phyloP scores from a whole-genome alignment of 2,888 invertebrate genomes.

The Leptarthrus brevirostris region DNA sequence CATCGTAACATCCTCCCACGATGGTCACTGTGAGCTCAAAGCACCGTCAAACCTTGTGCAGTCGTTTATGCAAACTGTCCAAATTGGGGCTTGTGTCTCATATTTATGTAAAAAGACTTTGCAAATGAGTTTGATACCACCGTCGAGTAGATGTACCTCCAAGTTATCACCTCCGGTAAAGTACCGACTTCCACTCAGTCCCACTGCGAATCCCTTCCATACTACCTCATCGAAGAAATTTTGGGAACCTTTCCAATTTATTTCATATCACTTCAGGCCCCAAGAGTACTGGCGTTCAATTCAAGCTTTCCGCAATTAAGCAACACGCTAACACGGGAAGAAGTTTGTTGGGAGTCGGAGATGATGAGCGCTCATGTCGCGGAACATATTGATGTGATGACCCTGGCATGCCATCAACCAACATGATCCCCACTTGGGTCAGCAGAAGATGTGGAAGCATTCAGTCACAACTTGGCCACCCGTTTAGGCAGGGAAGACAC shows the following conservation, averaged over 20 bases:
- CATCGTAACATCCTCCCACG: slow-evolving; percentile 58
- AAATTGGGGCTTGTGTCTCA: slow-evolving; percentile 64
- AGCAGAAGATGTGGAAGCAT: neutral
- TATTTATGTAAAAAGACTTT: slow-evolving; percentile 62
- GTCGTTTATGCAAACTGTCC: slow-evolving; percentile 67
- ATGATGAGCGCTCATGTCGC: slow-evolving; percentile 9
- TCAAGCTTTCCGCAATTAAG: neutral
- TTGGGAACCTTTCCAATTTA: slow-evolving; percentile 43
- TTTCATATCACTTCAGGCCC: slow-evolving; percentile 4
- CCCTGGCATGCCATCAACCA: slow-evolving; percentile 4
- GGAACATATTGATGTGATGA: slow-evolving; percentile 9
- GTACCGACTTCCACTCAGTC: neutral
- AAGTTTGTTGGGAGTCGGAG: neutral
- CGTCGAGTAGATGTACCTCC: neutral
- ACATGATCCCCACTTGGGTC: slow-evolving; percentile 9
- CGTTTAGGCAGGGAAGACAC: neutral
- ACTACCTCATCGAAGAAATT: slow-evolving; percentile 13
- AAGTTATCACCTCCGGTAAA: neutral
- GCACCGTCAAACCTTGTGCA: slow-evolving; percentile 55
- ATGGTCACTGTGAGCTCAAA: slow-evolving; percentile 1
- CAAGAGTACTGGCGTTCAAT: slow-evolving; percentile 2
- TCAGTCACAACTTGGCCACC: neutral
- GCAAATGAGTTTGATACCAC: slow-evolving; percentile 32
- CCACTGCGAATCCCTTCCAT: slow-evolving; percentile 34
- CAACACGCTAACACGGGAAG: neutral